Base-by-base conservation (phyloP, 2,113 vertebrate species). In the Ceyx melanurus region DNA sequence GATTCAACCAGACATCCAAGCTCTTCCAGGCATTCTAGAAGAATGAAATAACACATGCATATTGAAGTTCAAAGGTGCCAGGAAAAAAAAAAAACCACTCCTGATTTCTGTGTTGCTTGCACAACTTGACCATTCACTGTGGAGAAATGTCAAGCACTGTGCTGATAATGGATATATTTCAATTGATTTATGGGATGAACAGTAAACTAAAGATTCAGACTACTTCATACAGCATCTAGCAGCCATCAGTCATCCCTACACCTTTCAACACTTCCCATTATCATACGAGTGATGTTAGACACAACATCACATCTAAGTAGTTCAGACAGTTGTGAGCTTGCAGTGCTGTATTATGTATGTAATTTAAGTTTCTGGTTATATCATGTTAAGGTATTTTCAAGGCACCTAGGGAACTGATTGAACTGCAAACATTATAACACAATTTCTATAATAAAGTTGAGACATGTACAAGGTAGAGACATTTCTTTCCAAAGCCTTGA, bases 11-110 rank as follows among this genome's bases (percentile, higher is more conserved):
- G 97, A 96, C 98, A 99, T 22, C 99, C 99, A 67, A 99, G 96
- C 93, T 99, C 99, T 97, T 99, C 99, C 80, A 99, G 98, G 97
- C 99, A 99, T 92, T 99, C 99, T 99, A 94, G 77, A 87, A n/a
- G 72, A 89, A 78, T 33, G 76, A 82, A 61, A 40, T 11, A 22
- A 54, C 46, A 76, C 0, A 1, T 5, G 29, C 9, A 79, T 3
- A n/a, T 53, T 68, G 37, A 85, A n/a, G 6, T 77, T 90, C 14
- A 60, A 76, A 90, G 54, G 37, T 76, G 22, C 25, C 89, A 64
- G 46, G 22, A 82, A 79, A 16, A 90, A 5, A 82, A 82, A 79
- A 16, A 88, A 5, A 79, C 2, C 8, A 50, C 58, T 72, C 40
- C 14, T 6, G 22, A 6, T 31, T 86, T 60, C 26, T 13, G 7